Conservation (phyloP, 2,113 vertebrate species). For the Hydropotes inermis region DNA sequence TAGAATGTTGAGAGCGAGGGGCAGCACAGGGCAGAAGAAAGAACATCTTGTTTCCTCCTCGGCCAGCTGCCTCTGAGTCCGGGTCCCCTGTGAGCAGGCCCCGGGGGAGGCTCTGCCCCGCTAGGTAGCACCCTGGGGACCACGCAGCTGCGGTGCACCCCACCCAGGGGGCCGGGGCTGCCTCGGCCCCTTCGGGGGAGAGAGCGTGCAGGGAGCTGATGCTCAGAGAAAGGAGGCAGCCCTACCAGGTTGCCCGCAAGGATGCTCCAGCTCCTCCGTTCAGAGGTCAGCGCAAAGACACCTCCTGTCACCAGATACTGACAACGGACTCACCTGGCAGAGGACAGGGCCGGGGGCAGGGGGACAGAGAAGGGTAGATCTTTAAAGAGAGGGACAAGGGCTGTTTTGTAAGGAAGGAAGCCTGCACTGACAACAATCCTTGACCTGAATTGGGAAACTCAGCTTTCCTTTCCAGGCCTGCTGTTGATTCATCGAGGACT, state of each 20-base stretch:
- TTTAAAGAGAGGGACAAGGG: not conserved
- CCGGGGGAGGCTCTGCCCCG: not conserved
- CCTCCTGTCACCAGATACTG: accelerated
- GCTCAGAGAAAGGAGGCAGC: not conserved
- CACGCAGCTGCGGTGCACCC: not conserved
- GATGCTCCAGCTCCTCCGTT: not conserved
- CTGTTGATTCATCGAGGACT: constrained; percentile 31
- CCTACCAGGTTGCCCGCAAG: not conserved
- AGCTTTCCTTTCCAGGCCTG: not conserved
- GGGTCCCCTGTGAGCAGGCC: not conserved
- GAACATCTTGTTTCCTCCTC: constrained; percentile 67
- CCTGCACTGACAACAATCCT: not conserved
- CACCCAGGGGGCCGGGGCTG: not conserved
- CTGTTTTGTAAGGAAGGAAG: constrained; percentile 31
- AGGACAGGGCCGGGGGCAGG: not conserved
- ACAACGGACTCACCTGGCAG: not conserved
- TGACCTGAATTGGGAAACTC: constrained; percentile 20
- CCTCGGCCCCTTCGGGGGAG: not conserved
- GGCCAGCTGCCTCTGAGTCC: not conserved
- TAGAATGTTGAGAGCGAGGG: not conserved
- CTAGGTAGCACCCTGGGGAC: constrained; percentile 31
- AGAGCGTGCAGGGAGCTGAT: not conserved
- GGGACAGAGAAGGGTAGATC: not conserved
- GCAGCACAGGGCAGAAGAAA: constrained; percentile 42
- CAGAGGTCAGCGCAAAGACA: accelerated